phyloP scores from a whole-genome alignment of 2,797 vertebrate genomes.

The Gorsachius magnificus region DNA sequence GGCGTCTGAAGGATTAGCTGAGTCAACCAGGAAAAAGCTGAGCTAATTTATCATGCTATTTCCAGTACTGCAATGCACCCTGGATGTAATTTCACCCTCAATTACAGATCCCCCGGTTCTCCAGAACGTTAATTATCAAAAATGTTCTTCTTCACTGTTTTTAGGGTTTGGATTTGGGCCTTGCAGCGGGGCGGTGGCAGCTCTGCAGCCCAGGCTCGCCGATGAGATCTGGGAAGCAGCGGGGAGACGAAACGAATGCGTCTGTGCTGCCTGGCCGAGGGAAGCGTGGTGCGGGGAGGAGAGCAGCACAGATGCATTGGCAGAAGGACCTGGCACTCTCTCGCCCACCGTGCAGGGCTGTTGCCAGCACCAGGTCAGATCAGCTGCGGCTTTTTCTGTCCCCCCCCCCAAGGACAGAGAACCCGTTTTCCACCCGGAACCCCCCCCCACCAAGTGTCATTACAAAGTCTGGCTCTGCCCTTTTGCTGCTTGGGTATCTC shows the following conservation, averaged over 20 bases:
- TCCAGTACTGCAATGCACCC: background rate
- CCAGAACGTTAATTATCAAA: background rate
- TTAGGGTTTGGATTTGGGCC: background rate
- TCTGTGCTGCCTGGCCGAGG: background rate
- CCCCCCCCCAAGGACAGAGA: accelerated
- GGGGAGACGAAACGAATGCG: background rate
- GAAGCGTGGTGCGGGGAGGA: background rate
- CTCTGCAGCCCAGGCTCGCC: background rate
- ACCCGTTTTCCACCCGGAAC: accelerated
- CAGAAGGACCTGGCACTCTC: background rate
- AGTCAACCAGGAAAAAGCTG: constrained; percentile 44
- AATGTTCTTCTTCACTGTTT: accelerated
- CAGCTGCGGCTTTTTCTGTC: background rate
- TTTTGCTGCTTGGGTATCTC: background rate
- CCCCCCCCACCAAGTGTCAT: accelerated
- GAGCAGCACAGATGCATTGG: background rate
- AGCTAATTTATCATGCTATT: constrained; percentile 32
- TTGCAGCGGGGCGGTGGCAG: background rate
- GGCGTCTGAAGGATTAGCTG: constrained; percentile 48
- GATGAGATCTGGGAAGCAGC: background rate
- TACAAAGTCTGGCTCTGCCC: background rate
- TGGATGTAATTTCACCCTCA: constrained; percentile 36
- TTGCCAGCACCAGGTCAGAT: background rate
- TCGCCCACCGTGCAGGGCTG: background rate
- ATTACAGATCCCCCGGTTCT: background rate